Base-by-base conservation (phyloP, 2,113 vertebrate genomes). In the Rostratula benghalensis region DNA sequence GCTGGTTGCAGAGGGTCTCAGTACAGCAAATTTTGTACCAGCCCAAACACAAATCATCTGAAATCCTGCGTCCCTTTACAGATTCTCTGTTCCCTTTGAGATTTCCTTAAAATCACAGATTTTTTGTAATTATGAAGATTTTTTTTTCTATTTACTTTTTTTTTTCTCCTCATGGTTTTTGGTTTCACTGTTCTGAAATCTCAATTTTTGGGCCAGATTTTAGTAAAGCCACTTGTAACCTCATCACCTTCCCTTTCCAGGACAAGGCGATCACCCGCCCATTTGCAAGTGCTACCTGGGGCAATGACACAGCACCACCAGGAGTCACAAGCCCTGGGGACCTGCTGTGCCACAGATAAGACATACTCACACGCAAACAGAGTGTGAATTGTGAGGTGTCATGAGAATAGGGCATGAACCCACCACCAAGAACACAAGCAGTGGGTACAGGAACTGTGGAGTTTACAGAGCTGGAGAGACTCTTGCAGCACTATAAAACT, bases 201-300 rank as follows among this genome's bases (percentile, higher is more conserved):
- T 75, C 56, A 10, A 0, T 16, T 22, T 37, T 65, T 53, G n/a
- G 63, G 12, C 15, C 9, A 0, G 16, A 31, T 53, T 35, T 59
- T 50, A 33, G 12, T 0, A n/a, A n/a, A 85, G 5, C 23, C 27
- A 11, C n/a, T 33, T 4, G 13, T 4, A 78, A 20, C 6, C 1
- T 0, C 37, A 3, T 24, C 39, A 31, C 50, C 22, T 46, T 45
- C 37, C 12, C 60, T 51, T 70, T 77, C 41, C 90, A 61, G n/a
- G 56, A 41, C 61, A 28, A 82, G 61, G 69, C 51, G 71, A 90
- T 51, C 69, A 46, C 30, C 48, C 18, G 8, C 64, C 33, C 17
- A 1, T 30, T 30, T 56, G 30, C 61, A 21, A 56, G 30, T 5
- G 9, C 46, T 48, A 23, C 85, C 17, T 30, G 57, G 50, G 79